Percentiles rank a stretch among this genome's conserved stretches.
Conservation (phyloP, 2,113 vertebrate genomes). For the Lanius collurio region DNA sequence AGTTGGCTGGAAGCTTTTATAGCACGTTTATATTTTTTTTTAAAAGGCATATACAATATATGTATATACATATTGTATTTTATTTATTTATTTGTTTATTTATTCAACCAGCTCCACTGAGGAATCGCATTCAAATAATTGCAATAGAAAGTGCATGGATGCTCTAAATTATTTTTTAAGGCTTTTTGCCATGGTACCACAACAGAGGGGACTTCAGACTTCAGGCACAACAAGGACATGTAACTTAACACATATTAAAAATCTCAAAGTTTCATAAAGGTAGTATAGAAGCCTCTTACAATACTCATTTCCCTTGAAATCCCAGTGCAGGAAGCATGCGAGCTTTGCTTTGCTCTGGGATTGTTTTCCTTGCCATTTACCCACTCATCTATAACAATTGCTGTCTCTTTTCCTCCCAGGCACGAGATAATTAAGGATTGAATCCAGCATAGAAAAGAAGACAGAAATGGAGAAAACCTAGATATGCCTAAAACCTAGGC, state of each 20-base stretch:
- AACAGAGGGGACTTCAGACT: neutral
- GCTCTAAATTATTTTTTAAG: neutral
- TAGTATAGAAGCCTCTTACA: neutral
- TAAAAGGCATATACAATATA: too few relatives aligned
- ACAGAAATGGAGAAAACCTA: neutral
- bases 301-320: neutral
- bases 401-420: neutral
- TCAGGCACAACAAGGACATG: neutral
- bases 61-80: too few relatives aligned
- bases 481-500: neutral
- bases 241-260: neutral
- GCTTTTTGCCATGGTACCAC: neutral
- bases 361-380: neutral
- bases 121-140: neutral
- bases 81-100: neutral
- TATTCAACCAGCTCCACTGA: neutral
- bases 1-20: neutral
- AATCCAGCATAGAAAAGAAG: neutral
- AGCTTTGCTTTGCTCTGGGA: neutral
- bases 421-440: neutral
- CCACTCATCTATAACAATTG: neutral
- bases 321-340: neutral
- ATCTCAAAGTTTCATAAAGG: neutral
- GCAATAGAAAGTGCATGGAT: neutral
- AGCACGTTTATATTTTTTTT: neutral